phyloP scores from a whole-genome alignment of 2,113 vertebrate genomes.

The Hyperopisus bebe region DNA sequence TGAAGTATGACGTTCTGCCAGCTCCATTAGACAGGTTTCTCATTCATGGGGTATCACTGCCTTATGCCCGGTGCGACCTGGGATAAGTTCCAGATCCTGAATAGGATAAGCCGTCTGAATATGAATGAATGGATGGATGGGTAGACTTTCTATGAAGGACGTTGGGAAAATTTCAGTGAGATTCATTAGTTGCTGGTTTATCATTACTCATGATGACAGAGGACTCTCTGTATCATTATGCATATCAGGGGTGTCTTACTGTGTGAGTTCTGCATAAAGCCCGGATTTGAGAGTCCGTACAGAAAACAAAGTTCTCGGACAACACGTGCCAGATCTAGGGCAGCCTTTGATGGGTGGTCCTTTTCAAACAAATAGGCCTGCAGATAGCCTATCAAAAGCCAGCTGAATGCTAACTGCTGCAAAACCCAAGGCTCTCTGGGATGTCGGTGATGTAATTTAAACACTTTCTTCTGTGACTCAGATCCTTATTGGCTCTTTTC shows the following conservation, averaged over 20 bases:
- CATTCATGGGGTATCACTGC: not conserved
- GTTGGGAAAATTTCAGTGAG: not conserved
- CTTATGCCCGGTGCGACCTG: not conserved
- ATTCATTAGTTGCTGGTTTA: not conserved
- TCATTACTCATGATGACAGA: not conserved
- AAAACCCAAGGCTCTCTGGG: not conserved
- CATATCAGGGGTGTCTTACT: not conserved
- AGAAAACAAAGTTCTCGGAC: not conserved
- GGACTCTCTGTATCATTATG: not conserved
- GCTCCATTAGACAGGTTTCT: not conserved
- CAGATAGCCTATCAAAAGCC: constrained; percentile 40
- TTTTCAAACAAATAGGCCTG: constrained; percentile 36
- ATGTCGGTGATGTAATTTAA: constrained; percentile 13
- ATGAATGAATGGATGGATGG: not conserved
- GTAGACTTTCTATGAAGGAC: not conserved
- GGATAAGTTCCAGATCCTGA: not conserved
- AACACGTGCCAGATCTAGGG: not conserved
- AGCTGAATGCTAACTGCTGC: constrained; percentile 36
- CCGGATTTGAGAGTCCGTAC: constrained; percentile 26
- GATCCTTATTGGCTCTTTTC: not conserved
- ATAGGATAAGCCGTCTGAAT: not conserved
- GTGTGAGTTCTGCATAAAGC: constrained; percentile 35
- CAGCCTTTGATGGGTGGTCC: constrained; percentile 39
- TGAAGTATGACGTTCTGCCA: not conserved
- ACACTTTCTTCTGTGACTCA: constrained; percentile 8